Percentiles rank a stretch among this genome's conserved stretches.
These are phyloP conservation scores for Ariopsis seemanni DNA, from an alignment of 2,113 vertebrate genomes.

Conservation along the genomic window DNA sequence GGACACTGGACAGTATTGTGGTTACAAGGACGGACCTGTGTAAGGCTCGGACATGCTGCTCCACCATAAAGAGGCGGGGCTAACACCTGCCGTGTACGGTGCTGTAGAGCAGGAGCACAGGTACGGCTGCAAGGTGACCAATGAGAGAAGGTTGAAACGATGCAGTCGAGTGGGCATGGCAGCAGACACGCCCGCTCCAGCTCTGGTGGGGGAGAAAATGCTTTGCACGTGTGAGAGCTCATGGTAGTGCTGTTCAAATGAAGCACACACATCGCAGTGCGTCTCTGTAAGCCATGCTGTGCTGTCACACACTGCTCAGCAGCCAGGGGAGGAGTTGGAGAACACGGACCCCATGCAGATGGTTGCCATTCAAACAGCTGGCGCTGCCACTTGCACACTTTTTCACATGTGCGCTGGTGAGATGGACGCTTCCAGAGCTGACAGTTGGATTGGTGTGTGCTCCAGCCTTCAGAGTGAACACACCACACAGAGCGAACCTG, in stretches of 20 bases:
- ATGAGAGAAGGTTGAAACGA: conserved; percentile 75
- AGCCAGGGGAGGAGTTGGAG: conserved; percentile 47
- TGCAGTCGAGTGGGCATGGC: conserved; percentile 81
- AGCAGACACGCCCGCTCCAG: conserved; percentile 80
- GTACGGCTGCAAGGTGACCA: conserved; percentile 76
- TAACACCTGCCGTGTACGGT: conserved; percentile 70
- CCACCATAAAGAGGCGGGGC: conserved; percentile 79
- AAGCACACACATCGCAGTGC: conserved; percentile 71
- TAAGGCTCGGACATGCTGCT: conserved; percentile 75
- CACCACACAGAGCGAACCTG: conserved; percentile 81
- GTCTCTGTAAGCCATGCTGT: conserved; percentile 78
- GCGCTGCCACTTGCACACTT: conserved; percentile 81
- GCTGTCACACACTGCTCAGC: conserved; percentile 72
- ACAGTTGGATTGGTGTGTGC: conserved; percentile 76
- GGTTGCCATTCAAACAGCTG: conserved; percentile 82
- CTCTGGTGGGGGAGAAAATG: conserved; percentile 71
- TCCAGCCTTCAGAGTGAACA: conserved; percentile 81
- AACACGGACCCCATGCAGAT: conserved; percentile 77
- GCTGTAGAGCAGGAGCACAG: conserved; percentile 70
- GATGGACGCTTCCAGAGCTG: conserved; percentile 70
- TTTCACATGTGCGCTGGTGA: conserved; percentile 78
- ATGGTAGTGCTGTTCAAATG: conserved; percentile 70
- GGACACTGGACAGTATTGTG: conserved; percentile 59
- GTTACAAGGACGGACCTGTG: conserved; percentile 71
- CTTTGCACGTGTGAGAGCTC: conserved; percentile 72